These are phyloP conservation scores for Anarsia innoxiella DNA, from an alignment of 2,888 invertebrate species.

Conservation along the genomic window DNA sequence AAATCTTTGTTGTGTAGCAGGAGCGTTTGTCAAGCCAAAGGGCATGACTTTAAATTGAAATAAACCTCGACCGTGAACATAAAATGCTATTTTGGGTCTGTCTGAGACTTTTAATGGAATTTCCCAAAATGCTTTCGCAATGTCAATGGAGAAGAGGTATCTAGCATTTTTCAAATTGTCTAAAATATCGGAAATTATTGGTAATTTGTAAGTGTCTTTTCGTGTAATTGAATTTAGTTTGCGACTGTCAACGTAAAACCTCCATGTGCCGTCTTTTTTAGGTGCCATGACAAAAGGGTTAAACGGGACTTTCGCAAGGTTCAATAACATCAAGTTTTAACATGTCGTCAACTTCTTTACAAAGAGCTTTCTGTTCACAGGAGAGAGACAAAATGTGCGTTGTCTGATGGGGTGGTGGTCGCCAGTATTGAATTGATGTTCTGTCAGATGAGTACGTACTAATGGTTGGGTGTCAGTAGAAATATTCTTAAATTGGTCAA, in stretches of 20 bases:
- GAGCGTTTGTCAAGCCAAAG: constrained; percentile 13
- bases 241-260: constrained; percentile 20
- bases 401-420: constrained; percentile 19
- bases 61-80: constrained; percentile 10
- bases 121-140: not conserved
- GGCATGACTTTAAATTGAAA: constrained; percentile 9
- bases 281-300: constrained; percentile 17
- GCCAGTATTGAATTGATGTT: constrained; percentile 7
- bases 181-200: constrained; percentile 2
- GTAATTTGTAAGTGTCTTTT: constrained; percentile 16
- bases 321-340: constrained; percentile 14
- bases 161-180: not conserved
- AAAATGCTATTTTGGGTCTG: not conserved
- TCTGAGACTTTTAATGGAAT: not conserved
- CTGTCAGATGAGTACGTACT: not conserved
- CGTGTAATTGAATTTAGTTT: constrained; percentile 19
- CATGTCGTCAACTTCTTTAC: constrained; percentile 20
- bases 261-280: constrained; percentile 15
- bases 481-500: not conserved
- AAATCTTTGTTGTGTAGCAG: constrained; percentile 12
- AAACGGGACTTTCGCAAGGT: constrained; percentile 19
- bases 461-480: not conserved
- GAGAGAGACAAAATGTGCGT: constrained; percentile 19
- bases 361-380: constrained; percentile 17
- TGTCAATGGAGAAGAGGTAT: constrained; percentile 1